Evolutionary conservation across 2,888 invertebrate species (phyloP), one percentile per base, ranked within the genome.

Genomic region (Julus scanicus): DNA sequence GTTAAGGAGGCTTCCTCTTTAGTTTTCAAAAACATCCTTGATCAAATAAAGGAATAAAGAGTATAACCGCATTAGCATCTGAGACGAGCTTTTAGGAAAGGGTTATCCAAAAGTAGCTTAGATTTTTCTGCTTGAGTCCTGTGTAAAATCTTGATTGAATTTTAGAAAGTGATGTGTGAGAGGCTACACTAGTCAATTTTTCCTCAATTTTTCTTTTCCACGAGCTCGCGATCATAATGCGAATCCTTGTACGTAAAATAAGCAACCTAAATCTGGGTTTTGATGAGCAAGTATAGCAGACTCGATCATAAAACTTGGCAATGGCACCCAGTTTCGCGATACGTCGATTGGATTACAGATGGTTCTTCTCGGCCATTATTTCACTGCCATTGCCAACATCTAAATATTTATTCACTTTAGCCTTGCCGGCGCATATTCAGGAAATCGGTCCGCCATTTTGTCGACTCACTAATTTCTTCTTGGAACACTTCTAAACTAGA

Each of bases 331-430:
- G 63, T 63, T 63, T n/a, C n/a, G n/a, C 4, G 4, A 57, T 4
- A 15, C 57, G 57, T 17, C 15, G 57, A 57, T 57, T 57, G 63
- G n/a, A 6, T 63, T 63, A n/a, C 63, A 63, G 63, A 63, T 63
- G 63, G 63, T 63, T 63, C 63, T 63, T 63, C 63, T 63, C 63
- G 63, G 63, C 63, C 63, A n/a, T 63, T 63, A 63, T 63, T 63
- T 63, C 63, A 63, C 63, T 63, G 63, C 63, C 63, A 63, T 63
- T n/a, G 63, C 63, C 63, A 63, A 63, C 63, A 63, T 63, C 63
- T 63, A 63, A 63, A 63, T 63, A 63, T 63, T 63, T 63, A 63
- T 63, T 63, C 63, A n/a, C 63, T 63, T 63, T 63, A n/a, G n/a
- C 63, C 63, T 63, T 63, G 63, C n/a, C 63, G 63, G 63, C 63